Conservation (phyloP, 2,888 invertebrate genomes). For the Entomobrya proxima region DNA sequence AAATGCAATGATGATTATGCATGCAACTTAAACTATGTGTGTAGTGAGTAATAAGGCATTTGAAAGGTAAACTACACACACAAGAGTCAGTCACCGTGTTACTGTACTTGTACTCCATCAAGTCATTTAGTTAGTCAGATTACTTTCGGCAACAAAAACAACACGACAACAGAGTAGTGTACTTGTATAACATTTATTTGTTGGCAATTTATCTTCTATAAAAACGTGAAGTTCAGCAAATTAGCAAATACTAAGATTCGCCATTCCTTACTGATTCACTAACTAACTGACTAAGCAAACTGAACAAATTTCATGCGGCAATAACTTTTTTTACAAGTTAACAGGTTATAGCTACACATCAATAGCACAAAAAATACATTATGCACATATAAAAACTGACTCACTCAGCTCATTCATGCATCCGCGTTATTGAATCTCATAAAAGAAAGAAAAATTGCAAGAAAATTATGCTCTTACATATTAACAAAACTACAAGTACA, state of each 20-base stretch:
- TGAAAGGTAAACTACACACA: background rate
- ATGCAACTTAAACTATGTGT: background rate
- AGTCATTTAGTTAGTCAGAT: background rate
- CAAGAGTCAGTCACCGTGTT: background rate
- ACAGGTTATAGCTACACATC: background rate
- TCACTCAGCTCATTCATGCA: slow-evolving; percentile 22
- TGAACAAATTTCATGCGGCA: background rate
- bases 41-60: background rate
- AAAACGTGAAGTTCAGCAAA: slow-evolving; percentile 47
- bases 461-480: no score
- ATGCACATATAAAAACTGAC: no score
- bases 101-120: background rate
- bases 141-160: background rate
- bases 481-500: background rate
- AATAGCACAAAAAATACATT: background rate
- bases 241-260: background rate
- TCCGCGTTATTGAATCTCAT: background rate
- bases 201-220: background rate
- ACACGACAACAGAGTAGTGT: background rate
- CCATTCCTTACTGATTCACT: background rate
- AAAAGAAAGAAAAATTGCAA: background rate
- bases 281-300: background rate
- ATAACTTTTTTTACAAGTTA: background rate
- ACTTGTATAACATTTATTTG: background rate
- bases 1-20: slow-evolving; percentile 5